These are phyloP conservation scores for Stictocephala bisonia DNA, from an alignment of 2,888 invertebrate genomes.

Conservation along the genomic window DNA sequence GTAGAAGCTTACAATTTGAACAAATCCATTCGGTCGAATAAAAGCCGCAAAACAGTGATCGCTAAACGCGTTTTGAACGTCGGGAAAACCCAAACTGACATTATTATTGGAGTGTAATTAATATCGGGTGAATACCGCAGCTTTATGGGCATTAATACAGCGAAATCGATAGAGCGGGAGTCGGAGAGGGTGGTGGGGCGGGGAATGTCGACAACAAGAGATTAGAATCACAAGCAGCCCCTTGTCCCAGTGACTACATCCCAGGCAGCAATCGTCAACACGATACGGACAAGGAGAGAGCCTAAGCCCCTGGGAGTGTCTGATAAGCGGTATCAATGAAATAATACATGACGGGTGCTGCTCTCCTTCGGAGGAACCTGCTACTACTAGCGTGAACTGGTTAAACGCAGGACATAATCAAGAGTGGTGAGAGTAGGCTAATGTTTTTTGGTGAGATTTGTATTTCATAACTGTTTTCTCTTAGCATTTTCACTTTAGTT, in stretches of 20 bases:
- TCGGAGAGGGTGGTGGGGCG: slow-evolving; percentile 20
- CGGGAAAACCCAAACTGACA: slow-evolving; percentile 20
- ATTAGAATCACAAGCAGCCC: slow-evolving; percentile 48
- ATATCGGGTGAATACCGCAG: slow-evolving; percentile 10
- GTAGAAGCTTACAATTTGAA: neutral
- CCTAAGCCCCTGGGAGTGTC: no score
- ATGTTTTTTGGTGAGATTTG: no score
- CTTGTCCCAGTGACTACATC: no score
- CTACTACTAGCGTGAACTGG: no score
- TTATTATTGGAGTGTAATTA: slow-evolving; percentile 26
- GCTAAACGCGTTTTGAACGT: neutral
- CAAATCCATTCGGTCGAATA: neutral
- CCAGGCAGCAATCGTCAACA: slow-evolving; percentile 17
- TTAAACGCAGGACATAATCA: no score
- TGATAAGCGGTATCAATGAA: no score
- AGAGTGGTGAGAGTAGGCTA: no score
- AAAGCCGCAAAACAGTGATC: neutral
- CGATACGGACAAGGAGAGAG: no score
- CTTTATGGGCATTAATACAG: slow-evolving; percentile 39
- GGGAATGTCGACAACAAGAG: slow-evolving; percentile 47
- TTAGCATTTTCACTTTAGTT: no score
- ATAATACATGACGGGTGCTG: no score
- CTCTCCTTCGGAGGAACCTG: no score
- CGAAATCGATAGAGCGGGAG: slow-evolving; percentile 30
- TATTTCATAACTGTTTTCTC: no score